Evolutionary conservation across 2,113 vertebrate genomes (phyloP).

Genomic region (Apodemus sylvaticus): DNA sequence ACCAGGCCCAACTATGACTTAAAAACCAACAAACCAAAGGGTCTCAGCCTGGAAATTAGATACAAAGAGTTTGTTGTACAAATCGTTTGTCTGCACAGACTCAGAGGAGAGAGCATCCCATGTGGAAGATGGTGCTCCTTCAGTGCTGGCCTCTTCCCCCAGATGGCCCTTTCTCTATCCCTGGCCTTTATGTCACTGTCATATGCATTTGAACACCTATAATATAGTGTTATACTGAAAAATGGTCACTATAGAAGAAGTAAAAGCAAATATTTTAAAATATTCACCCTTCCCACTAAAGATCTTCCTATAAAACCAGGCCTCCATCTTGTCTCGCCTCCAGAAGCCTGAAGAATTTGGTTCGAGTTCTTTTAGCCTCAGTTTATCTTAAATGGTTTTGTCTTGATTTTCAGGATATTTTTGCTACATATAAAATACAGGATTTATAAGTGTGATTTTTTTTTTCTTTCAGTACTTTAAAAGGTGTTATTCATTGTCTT

Average conservation of each 20-base stretch:
- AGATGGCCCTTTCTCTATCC: not conserved
- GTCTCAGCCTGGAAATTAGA: not conserved
- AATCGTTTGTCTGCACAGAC: not conserved
- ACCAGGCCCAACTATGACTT: not conserved
- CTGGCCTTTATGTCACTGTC: not conserved
- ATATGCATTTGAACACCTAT: not conserved
- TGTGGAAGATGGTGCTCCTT: conserved; percentile 67
- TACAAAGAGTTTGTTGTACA: not conserved
- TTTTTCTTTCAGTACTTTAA: conserved; percentile 46
- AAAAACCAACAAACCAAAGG: not conserved
- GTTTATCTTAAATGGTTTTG: conserved; percentile 34
- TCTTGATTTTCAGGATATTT: conserved; percentile 47
- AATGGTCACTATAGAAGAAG: not conserved
- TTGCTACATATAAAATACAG: conserved; percentile 33
- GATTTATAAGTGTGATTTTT: not conserved
- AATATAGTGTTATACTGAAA: not conserved
- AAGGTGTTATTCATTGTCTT: conserved; percentile 35
- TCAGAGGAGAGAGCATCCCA: conserved; percentile 46
- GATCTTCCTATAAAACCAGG: not conserved
- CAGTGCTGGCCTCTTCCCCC: conserved; percentile 30
- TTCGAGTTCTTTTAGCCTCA: not conserved
- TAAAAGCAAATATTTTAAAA: not conserved
- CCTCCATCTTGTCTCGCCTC: not conserved
- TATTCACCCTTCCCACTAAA: not conserved
- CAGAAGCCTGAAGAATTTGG: conserved; percentile 8